Percentiles rank a stretch among this genome's conserved stretches.
Conservation (phyloP, 1,140 invertebrate genomes). For the Drosophila murphyi region DNA sequence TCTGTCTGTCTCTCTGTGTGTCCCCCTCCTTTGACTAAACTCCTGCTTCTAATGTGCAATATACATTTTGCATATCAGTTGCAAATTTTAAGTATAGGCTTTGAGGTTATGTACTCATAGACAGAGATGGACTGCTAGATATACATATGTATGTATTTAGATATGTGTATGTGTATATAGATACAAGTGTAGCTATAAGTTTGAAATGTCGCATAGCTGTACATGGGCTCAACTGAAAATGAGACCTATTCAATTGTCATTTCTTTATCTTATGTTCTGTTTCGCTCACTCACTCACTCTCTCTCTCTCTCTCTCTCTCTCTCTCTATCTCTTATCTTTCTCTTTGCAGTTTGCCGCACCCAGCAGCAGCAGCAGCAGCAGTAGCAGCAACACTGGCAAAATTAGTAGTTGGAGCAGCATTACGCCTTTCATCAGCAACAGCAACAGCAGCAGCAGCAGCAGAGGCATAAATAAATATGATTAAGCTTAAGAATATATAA, state of each 20-base stretch:
- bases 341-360: constrained; percentile 43
- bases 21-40: background rate
- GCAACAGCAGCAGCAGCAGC: constrained; percentile 32
- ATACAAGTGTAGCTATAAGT: constrained; percentile 47
- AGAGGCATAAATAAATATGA: constrained; percentile 81
- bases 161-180: constrained; percentile 11
- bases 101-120: constrained; percentile 20
- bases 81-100: constrained; percentile 37
- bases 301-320: constrained; percentile 26
- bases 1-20: background rate
- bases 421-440: constrained; percentile 31
- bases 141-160: background rate
- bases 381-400: background rate
- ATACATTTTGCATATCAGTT: constrained; percentile 70
- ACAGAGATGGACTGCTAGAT: background rate
- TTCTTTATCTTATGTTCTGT: constrained; percentile 3
- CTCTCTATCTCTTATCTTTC: constrained; percentile 25
- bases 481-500: constrained; percentile 83
- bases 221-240: constrained; percentile 10
- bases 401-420: background rate
- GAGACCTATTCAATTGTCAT: constrained; percentile 41
- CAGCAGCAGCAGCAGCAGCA: constrained; percentile 3
- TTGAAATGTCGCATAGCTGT: constrained; percentile 57
- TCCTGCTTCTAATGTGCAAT: constrained; percentile 45
- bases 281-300: background rate